Evolutionary conservation across 2,797 vertebrate genomes (phyloP), one percentile per base, ranked within the genome.

Genomic region (Poecilia gillii): DNA sequence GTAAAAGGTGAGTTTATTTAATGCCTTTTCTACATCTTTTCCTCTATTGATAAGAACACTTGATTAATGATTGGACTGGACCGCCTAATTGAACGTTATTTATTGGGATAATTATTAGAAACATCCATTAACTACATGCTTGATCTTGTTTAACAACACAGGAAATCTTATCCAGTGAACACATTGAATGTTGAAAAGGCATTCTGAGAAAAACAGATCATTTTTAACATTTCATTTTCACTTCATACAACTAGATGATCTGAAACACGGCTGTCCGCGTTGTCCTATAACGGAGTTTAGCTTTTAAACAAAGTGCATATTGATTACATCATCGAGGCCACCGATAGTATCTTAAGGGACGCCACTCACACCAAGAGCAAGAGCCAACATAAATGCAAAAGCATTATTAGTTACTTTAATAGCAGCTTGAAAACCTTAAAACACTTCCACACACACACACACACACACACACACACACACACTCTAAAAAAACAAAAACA

Each of bases 271-370:
- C 51, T 41, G 59, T 87, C 75, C 49, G 25, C 0, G 9, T 55
- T 36, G 59, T 66, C 75, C 47, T 43, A 33, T 39, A 81, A 85
- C 81, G 85, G 75, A 87, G 84, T 75, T 81, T 64, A 91, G 78
- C 82, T 79, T 75, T 84, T 64, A 14, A 88, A 90, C 91, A 94
- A 93, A 93, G 91, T 93, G 92, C 91, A 93, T 91, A 88, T 90
- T 90, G 47, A 92, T 85, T 90, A 90, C 84, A 92, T 87, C 73
- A 20, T 91, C 76, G 81, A 93, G 91, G 90, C 90, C 92, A 93
- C 89, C 49, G 80, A 92, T 87, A 87, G 85, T 39, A 92, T 84
- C 74, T 76, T 81, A 76, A 87, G 83, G 77, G 85, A 86, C 84
- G 74, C 85, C 82, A 80, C 78, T 82, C 78, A 87, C 86, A 83